phyloP scores from a whole-genome alignment of 1,140 invertebrate species.

The Varroa destructor region DNA sequence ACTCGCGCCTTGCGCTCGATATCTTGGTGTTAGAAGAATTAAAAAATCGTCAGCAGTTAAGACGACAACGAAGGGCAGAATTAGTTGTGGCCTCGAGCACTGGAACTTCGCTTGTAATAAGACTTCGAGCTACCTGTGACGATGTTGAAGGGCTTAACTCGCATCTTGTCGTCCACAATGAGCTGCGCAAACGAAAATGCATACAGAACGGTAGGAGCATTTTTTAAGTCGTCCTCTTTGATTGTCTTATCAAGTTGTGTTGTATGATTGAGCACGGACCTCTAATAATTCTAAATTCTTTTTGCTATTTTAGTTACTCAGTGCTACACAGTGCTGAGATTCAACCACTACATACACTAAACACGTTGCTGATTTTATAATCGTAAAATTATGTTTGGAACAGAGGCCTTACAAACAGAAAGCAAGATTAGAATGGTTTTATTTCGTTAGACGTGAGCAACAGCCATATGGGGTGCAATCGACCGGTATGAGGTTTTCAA shows the following conservation, averaged over 20 bases:
- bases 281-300: too few relatives aligned
- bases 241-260: too few relatives aligned
- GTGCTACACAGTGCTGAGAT: neutral
- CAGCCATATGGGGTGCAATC: too few relatives aligned
- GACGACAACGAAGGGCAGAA: neutral
- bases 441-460: too few relatives aligned
- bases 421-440: too few relatives aligned
- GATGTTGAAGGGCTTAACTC: conserved; percentile 22
- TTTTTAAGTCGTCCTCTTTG: too few relatives aligned
- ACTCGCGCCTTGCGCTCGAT: neutral
- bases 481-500: too few relatives aligned
- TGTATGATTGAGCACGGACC: too few relatives aligned
- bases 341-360: neutral
- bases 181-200: neutral
- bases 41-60: neutral
- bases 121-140: neutral
- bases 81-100: too few relatives aligned
- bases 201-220: conserved; percentile 1
- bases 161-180: conserved; percentile 1
- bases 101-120: too few relatives aligned
- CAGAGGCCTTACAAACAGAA: too few relatives aligned
- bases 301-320: neutral
- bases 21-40: neutral
- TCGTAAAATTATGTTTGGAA: neutral
- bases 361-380: neutral